phyloP scores from a whole-genome alignment of 2,888 invertebrate species.

The Polymixis flavicincta region DNA sequence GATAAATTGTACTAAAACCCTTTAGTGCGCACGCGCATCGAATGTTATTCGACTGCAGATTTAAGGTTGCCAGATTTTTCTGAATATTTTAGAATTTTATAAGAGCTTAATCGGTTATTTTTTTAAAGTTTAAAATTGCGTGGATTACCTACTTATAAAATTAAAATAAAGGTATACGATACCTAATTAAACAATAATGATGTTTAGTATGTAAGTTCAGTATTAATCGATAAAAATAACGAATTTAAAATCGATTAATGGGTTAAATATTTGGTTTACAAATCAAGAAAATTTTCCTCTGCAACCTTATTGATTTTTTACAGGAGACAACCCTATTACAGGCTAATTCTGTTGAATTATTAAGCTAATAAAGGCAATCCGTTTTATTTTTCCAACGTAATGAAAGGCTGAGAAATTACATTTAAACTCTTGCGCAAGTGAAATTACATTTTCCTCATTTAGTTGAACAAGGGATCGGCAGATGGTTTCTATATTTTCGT shows the following conservation, averaged over 20 bases:
- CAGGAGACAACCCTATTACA: conserved; percentile 42
- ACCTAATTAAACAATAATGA: neutral
- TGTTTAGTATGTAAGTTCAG: neutral
- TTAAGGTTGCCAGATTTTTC: conserved; percentile 47
- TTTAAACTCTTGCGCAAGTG: conserved; percentile 31
- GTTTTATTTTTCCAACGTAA: conserved; percentile 35
- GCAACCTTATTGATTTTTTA: too few species aligned
- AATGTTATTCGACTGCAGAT: conserved; percentile 51
- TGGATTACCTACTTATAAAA: neutral
- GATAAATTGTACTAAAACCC: conserved; percentile 69
- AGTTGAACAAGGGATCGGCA: neutral
- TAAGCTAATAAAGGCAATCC: conserved; percentile 45
- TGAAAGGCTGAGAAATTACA: conserved; percentile 18
- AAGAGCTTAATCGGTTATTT: neutral
- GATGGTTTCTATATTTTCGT: neutral
- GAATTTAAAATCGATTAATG: neutral
- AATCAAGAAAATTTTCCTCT: too few species aligned
- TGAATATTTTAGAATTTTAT: neutral
- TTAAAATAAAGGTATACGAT: neutral
- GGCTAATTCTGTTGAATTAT: conserved; percentile 48
- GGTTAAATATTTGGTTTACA: too few species aligned
- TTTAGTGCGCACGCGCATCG: conserved; percentile 68
- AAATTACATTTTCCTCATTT: conserved; percentile 34
- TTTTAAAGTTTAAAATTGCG: neutral
- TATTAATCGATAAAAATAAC: neutral